Percentiles rank a stretch among this genome's conserved stretches.
Conservation (phyloP, 2,888 invertebrate genomes). For the Sinopyrophorus schimmeli region DNA sequence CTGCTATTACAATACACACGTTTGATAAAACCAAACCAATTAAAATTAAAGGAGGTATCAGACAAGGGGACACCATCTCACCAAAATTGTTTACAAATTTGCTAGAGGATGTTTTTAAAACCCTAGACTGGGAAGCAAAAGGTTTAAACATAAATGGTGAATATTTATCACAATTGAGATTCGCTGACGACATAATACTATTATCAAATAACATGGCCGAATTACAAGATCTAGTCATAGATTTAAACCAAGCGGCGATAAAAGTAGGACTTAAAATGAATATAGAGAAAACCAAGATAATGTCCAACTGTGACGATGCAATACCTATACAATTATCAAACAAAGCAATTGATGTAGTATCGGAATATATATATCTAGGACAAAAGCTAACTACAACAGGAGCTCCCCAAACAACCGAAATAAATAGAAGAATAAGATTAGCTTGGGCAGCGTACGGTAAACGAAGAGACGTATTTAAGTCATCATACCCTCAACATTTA, state of each 20-base stretch:
- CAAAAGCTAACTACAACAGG: constrained; percentile 1
- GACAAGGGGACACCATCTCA: too few relatives aligned
- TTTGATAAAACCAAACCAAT: not conserved
- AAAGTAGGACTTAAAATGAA: not conserved
- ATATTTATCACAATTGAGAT: not conserved
- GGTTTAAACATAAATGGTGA: too few relatives aligned
- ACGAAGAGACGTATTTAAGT: constrained; percentile 1
- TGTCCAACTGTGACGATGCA: not conserved
- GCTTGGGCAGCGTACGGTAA: constrained; percentile 1
- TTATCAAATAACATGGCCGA: constrained; percentile 1
- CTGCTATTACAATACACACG: not conserved
- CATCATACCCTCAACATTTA: constrained; percentile 1
- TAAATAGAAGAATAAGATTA: constrained; percentile 4
- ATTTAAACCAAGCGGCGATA: not conserved
- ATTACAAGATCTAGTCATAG: not conserved
- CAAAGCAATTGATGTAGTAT: not conserved
- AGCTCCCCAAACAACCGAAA: not conserved
- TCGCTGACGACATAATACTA: constrained; percentile 2
- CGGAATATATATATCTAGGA: constrained; percentile 1
- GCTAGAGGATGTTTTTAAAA: not conserved
- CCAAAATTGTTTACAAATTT: not conserved
- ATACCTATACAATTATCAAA: not conserved
- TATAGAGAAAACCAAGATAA: too few relatives aligned
- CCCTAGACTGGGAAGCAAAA: not conserved
- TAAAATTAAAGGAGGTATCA: not conserved